A percentile compares a stretch with the other conserved stretches of the same genome.
phyloP scores from a whole-genome alignment of 2,888 invertebrate species.

The Scaptomyza polygonia region DNA sequence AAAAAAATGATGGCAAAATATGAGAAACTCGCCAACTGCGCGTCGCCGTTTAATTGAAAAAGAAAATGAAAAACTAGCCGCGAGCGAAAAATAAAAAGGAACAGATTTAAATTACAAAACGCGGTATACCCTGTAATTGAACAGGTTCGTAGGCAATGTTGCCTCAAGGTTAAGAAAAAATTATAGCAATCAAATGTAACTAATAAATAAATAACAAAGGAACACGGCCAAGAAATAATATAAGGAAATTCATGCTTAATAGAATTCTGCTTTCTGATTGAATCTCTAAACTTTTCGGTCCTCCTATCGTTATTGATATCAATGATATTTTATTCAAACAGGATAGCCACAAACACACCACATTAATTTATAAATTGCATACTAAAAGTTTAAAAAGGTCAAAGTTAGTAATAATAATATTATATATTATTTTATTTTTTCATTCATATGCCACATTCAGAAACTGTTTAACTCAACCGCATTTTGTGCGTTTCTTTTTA shows the following conservation, averaged over 20 bases:
- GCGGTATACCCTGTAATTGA: neutral
- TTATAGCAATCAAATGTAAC: too few species aligned
- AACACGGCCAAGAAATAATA: too few species aligned
- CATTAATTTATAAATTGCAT: neutral
- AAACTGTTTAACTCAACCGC: constrained; percentile 16
- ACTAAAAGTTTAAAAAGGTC: constrained; percentile 7
- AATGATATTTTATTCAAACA: too few species aligned
- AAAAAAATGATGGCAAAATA: constrained; percentile 35
- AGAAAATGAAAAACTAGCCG: constrained; percentile 72
- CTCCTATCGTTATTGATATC: too few species aligned
- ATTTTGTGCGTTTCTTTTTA: constrained; percentile 46
- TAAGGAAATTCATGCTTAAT: too few species aligned
- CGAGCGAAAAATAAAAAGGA: constrained; percentile 34
- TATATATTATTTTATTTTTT: too few species aligned
- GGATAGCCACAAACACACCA: neutral
- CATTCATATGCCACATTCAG: constrained; percentile 5
- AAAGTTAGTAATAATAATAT: constrained; percentile 17
- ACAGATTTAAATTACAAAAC: constrained; percentile 4
- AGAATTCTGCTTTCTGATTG: too few species aligned
- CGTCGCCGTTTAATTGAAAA: constrained; percentile 68
- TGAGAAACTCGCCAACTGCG: constrained; percentile 71
- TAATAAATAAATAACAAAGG: too few species aligned
- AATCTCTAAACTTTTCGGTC: too few species aligned
- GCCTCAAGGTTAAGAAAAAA: too few species aligned
- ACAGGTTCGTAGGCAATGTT: too few species aligned